Conservation (phyloP, 2,888 invertebrate genomes). For the Polydesmus complanatus region DNA sequence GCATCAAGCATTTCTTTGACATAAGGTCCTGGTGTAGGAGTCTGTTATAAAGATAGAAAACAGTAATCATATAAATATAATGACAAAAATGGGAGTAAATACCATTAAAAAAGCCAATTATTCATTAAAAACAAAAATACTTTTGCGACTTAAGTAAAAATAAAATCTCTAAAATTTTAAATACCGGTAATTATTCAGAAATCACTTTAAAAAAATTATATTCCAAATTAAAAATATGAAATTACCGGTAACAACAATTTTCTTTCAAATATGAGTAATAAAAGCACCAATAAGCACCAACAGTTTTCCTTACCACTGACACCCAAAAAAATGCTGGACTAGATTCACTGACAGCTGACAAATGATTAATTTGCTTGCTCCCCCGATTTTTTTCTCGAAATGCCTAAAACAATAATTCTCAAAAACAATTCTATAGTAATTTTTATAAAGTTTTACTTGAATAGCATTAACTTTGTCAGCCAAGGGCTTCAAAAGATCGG, state of each 20-base stretch:
- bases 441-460: conserved; percentile 16
- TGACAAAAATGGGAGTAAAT: neutral
- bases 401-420: conserved; percentile 45
- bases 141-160: too few relatives aligned
- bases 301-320: conserved; percentile 50
- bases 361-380: conserved; percentile 78
- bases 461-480: conserved; percentile 64
- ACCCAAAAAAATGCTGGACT: conserved; percentile 96
- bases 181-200: too few relatives aligned
- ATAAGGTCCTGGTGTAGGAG: conserved; percentile 85
- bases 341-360: conserved; percentile 90
- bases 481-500: conserved; percentile 56
- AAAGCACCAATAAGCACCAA: neutral
- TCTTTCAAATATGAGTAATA: too few relatives aligned
- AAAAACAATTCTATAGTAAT: too few relatives aligned
- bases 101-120: too few relatives aligned
- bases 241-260: too few relatives aligned
- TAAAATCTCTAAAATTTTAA: too few relatives aligned
- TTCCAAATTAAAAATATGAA: too few relatives aligned
- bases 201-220: too few relatives aligned
- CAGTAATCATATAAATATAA: neutral
- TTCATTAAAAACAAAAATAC: too few relatives aligned
- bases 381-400: conserved; percentile 80
- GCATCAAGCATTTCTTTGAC: conserved; percentile 98
- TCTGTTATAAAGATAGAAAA: conserved; percentile 32